phyloP scores from a whole-genome alignment of 1,140 invertebrate genomes.

The Microplitis demolitor region DNA sequence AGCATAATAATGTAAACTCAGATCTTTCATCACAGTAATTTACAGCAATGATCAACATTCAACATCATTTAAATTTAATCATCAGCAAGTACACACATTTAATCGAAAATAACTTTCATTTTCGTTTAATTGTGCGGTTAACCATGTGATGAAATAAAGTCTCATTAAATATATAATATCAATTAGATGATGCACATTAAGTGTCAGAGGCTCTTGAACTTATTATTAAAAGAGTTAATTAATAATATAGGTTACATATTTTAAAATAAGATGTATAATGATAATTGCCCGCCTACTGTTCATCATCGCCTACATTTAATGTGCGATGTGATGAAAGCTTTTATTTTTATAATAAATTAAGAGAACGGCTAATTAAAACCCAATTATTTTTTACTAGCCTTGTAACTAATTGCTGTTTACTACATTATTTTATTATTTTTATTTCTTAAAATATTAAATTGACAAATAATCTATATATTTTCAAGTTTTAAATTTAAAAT shows the following conservation, averaged over 20 bases:
- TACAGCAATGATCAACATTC: background rate
- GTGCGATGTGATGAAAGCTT: background rate
- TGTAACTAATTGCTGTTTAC: slow-evolving; percentile 1
- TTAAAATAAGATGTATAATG: background rate
- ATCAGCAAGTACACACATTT: background rate
- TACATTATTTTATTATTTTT: too few relatives aligned
- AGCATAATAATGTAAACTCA: background rate
- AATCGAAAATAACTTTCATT: slow-evolving; percentile 3
- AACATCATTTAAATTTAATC: background rate
- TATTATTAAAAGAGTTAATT: background rate
- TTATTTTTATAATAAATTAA: background rate
- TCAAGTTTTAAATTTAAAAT: too few relatives aligned
- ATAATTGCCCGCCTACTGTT: slow-evolving; percentile 6
- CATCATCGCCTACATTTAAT: background rate
- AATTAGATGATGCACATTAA: too few relatives aligned
- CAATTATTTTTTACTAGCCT: slow-evolving; percentile 8
- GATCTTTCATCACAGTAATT: too few relatives aligned
- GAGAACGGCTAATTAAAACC: background rate
- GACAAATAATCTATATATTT: too few relatives aligned
- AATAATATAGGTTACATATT: background rate
- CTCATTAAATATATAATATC: background rate
- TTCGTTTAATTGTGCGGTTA: background rate
- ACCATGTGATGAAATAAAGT: background rate
- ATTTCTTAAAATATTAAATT: too few relatives aligned
- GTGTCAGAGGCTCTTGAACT: background rate